Percentiles rank a stretch among this genome's conserved stretches.
These are phyloP conservation scores for Nansenia antarctica DNA, from an alignment of 2,113 vertebrate species.

Conservation along the genomic window DNA sequence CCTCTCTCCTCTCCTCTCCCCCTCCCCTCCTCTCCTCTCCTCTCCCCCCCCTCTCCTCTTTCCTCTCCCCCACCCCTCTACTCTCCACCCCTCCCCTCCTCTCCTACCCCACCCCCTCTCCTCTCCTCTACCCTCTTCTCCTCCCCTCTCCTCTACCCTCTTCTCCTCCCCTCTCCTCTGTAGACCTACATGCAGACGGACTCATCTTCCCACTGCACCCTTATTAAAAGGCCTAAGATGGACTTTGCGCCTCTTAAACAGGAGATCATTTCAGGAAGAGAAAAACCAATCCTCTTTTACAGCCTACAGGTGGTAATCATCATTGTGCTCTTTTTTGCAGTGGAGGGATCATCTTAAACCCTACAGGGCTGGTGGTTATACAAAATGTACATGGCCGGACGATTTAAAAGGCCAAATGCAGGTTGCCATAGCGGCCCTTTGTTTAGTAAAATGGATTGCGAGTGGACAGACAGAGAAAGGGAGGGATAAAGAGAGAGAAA, in stretches of 20 bases:
- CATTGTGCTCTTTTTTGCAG: too few relatives aligned
- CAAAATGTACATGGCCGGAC: conserved; percentile 5
- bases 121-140: too few relatives aligned
- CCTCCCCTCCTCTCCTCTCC: too few relatives aligned
- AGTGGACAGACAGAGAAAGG: neutral
- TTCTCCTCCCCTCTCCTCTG: too few relatives aligned
- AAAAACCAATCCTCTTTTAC: neutral
- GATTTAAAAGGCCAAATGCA: neutral
- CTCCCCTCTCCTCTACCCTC: too few relatives aligned
- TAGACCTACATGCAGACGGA: too few relatives aligned
- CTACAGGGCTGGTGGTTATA: conserved; percentile 20
- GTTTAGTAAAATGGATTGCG: neutral
- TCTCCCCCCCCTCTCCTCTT: too few relatives aligned
- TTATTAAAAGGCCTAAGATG: conserved; percentile 23
- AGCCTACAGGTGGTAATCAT: neutral
- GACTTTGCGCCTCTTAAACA: conserved; percentile 22
- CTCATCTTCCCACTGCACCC: neutral
- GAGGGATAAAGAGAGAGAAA: too few relatives aligned
- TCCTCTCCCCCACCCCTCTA: too few relatives aligned
- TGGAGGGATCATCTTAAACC: neutral
- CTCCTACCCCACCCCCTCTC: too few relatives aligned
- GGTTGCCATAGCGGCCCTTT: conserved; percentile 5
- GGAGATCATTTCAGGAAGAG: neutral
- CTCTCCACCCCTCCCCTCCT: too few relatives aligned
- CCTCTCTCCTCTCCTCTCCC: too few relatives aligned